Conservation (phyloP, 1,140 invertebrate species). For the Steinernema feltiae region DNA sequence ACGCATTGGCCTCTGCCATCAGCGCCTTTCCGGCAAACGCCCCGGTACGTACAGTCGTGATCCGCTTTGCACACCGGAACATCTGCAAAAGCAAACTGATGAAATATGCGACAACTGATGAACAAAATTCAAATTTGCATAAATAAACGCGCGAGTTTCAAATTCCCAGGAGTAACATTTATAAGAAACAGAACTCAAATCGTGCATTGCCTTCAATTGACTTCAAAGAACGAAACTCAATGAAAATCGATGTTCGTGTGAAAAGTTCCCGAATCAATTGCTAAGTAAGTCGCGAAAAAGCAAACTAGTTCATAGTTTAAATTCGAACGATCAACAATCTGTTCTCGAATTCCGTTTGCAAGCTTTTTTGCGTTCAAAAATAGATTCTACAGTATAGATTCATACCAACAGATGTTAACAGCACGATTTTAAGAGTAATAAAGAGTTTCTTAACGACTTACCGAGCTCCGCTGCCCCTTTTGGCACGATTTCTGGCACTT, state of each 20-base stretch:
- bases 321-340: not conserved
- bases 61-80: constrained; percentile 45
- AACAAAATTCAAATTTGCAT: not conserved
- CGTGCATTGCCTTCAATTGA: too few species aligned
- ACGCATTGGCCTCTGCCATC: constrained; percentile 43
- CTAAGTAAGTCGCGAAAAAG: not conserved
- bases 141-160: not conserved
- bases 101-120: not conserved
- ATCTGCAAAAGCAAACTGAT: constrained; percentile 28
- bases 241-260: not conserved
- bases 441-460: not conserved
- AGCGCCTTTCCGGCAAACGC: constrained; percentile 44
- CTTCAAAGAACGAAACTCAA: too few species aligned
- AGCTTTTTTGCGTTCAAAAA: too few species aligned
- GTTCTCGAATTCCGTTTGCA: too few species aligned
- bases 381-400: too few species aligned
- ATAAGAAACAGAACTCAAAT: not conserved
- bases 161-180: not conserved
- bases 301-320: not conserved
- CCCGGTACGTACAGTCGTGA: constrained; percentile 46
- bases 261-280: not conserved
- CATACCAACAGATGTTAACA: too few species aligned
- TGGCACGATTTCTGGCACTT: not conserved
- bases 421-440: too few species aligned
- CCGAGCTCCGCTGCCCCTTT: not conserved